Percentiles rank a stretch among this genome's conserved stretches.
phyloP scores from a whole-genome alignment of 2,113 vertebrate species.

The Boulengeromyrus knoepffleri region DNA sequence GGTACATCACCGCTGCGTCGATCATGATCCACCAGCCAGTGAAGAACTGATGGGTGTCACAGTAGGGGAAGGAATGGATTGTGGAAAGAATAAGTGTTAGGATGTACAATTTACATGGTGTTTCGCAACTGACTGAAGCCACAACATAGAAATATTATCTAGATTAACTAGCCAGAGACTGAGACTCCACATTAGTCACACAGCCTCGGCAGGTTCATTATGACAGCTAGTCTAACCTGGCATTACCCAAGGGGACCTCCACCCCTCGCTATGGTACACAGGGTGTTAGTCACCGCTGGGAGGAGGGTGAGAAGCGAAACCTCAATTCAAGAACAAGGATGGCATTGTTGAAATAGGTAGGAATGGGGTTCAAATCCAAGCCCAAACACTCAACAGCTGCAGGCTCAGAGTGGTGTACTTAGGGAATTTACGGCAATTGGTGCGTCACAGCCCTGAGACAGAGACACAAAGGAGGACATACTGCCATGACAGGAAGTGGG shows the following conservation, averaged over 20 bases:
- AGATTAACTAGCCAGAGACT: background rate
- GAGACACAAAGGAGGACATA: background rate
- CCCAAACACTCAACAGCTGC: background rate
- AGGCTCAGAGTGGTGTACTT: background rate
- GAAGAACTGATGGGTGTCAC: constrained; percentile 66
- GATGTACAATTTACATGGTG: background rate
- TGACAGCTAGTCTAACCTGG: background rate
- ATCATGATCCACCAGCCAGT: constrained; percentile 94
- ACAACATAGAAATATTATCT: background rate
- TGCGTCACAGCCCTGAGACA: background rate
- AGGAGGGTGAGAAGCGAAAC: background rate
- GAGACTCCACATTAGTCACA: background rate
- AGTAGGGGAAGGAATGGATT: background rate
- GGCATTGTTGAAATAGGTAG: background rate
- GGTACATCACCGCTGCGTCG: constrained; percentile 76
- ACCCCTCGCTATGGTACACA: background rate
- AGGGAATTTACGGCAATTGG: background rate
- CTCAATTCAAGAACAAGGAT: background rate
- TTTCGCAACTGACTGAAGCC: background rate
- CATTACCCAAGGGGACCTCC: background rate
- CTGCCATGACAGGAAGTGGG: background rate
- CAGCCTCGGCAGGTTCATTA: background rate
- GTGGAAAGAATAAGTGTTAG: background rate
- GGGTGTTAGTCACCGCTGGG: background rate
- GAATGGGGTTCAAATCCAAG: background rate